Evolutionary conservation across 2,797 vertebrate species (phyloP).

Genomic region (Melopsittacus undulatus): DNA sequence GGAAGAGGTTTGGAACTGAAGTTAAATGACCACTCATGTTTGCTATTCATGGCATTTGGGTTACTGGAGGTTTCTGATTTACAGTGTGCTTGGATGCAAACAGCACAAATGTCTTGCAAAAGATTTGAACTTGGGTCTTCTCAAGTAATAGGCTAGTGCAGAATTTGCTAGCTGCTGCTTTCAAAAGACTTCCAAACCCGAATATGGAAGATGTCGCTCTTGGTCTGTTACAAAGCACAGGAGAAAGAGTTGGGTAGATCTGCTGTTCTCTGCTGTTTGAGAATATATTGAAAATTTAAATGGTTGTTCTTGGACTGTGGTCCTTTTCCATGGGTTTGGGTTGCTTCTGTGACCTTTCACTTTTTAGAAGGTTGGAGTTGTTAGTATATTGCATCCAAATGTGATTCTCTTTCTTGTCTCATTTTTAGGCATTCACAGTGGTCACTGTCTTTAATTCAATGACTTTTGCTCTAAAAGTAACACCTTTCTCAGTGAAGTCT

Average conservation of each 20-base stretch:
- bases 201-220: not conserved
- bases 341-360: not conserved
- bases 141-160: not conserved
- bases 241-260: not conserved
- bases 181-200: not conserved
- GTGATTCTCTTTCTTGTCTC: not conserved
- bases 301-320: not conserved
- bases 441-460: slow-evolving; percentile 95
- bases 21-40: not conserved
- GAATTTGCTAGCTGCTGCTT: not conserved
- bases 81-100: not conserved
- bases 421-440: slow-evolving; percentile 89
- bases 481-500: slow-evolving; percentile 92
- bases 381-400: not conserved
- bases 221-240: not conserved
- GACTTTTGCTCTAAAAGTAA: slow-evolving; percentile 96
- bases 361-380: not conserved
- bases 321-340: not conserved
- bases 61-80: not conserved
- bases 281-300: not conserved
- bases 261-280: not conserved
- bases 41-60: not conserved
- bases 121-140: not conserved
- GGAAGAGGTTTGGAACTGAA: not conserved
- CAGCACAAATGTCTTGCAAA: not conserved